phyloP scores from a whole-genome alignment of 2,888 invertebrate genomes.

The Acrocyrtus sp. region DNA sequence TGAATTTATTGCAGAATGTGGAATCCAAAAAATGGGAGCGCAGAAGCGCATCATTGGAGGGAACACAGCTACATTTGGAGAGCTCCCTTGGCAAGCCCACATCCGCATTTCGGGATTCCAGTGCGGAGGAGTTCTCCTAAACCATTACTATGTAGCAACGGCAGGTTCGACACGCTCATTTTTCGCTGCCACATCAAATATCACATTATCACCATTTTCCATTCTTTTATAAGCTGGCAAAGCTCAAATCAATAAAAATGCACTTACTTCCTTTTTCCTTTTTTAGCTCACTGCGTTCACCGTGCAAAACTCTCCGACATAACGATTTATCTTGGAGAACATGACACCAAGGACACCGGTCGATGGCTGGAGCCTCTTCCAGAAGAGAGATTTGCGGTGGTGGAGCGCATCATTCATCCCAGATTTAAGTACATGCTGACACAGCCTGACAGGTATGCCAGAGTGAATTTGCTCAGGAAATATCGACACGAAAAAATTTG shows the following conservation, averaged over 20 bases:
- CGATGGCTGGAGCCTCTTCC: conserved; percentile 73
- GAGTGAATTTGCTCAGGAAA: conserved; percentile 4
- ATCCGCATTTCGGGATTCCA: conserved; percentile 84
- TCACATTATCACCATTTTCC: too few relatives aligned
- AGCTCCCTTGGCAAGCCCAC: conserved; percentile 86
- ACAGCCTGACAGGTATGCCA: conserved; percentile 80
- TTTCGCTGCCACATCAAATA: too few relatives aligned
- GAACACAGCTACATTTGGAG: conserved; percentile 77
- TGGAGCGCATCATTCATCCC: conserved; percentile 81
- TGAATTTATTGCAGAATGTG: conserved; percentile 72
- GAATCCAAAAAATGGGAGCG: conserved; percentile 71
- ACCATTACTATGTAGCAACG: conserved; percentile 75
- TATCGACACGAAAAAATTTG: conserved; percentile 6
- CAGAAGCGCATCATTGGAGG: conserved; percentile 86
- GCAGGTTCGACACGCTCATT: conserved; percentile 33
- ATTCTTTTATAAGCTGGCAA: too few relatives aligned
- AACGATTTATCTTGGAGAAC: conserved; percentile 80
- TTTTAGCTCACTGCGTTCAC: conserved; percentile 84
- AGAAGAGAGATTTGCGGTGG: conserved; percentile 76
- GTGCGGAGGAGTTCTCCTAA: conserved; percentile 84
- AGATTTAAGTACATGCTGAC: conserved; percentile 83
- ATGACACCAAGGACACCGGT: conserved; percentile 80
- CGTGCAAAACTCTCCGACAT: conserved; percentile 73
- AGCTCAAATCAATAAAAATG: too few relatives aligned
- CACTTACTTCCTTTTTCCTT: background rate